phyloP scores from a whole-genome alignment of 2,797 vertebrate species.

The Liasis olivaceus region DNA sequence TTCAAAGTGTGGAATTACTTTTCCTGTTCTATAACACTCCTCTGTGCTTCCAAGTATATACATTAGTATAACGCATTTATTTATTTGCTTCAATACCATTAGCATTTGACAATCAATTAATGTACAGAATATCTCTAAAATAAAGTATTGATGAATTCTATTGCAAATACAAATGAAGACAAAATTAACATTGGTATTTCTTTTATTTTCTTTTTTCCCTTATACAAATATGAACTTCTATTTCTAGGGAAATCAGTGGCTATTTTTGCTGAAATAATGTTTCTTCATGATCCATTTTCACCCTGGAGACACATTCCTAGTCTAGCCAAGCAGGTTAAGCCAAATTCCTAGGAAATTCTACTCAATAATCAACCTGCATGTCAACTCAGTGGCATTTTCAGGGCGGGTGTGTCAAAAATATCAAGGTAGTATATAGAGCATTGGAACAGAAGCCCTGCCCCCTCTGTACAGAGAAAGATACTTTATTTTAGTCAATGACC shows the following conservation, averaged over 20 bases:
- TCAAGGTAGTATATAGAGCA: background rate
- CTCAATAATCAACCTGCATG: background rate
- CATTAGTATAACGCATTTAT: background rate
- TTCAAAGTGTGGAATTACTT: background rate
- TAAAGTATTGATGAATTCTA: background rate
- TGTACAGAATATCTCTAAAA: background rate
- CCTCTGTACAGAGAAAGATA: background rate
- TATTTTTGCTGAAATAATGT: background rate
- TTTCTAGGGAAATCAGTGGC: background rate
- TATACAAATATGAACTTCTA: background rate
- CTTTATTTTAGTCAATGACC: background rate
- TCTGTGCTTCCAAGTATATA: background rate
- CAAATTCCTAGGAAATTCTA: background rate
- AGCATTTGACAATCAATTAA: too few species aligned
- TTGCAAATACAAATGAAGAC: background rate
- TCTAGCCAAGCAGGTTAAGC: background rate
- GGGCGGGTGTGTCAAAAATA: too few species aligned
- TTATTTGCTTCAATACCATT: background rate
- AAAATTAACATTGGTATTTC: background rate
- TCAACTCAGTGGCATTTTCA: background rate
- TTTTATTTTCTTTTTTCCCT: background rate
- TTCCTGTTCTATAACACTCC: background rate
- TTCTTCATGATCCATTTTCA: background rate
- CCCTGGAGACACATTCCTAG: background rate
- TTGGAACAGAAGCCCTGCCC: background rate